Evolutionary conservation across 2,113 vertebrate species (phyloP).

Genomic region (Phylloscopus trochilus): DNA sequence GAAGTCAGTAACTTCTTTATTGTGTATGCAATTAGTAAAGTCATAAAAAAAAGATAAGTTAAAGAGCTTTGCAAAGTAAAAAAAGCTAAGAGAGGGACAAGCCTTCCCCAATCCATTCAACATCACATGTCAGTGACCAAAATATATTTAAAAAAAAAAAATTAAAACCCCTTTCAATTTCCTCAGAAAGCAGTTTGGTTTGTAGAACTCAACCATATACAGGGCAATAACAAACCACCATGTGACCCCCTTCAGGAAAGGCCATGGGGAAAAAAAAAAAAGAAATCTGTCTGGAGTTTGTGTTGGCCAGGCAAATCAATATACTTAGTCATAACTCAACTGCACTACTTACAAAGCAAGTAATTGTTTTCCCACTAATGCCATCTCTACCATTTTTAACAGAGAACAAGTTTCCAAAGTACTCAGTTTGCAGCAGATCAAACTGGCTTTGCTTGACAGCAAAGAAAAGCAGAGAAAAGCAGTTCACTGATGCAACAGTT

Average conservation of each 20-base stretch:
- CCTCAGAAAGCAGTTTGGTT: slow-evolving; percentile 18
- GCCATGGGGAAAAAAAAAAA: not conserved
- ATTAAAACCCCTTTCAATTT: slow-evolving; percentile 7
- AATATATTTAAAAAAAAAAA: not conserved
- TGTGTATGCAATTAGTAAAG: not conserved
- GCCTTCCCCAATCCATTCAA: not conserved
- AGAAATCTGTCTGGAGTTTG: slow-evolving; percentile 21
- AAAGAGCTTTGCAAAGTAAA: not conserved
- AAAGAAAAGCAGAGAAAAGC: not conserved
- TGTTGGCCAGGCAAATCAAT: slow-evolving; percentile 48
- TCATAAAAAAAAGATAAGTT: not conserved
- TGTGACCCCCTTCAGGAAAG: not conserved
- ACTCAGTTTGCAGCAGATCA: not conserved
- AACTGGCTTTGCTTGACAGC: not conserved
- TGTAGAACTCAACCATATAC: not conserved
- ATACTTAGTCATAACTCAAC: slow-evolving; percentile 33
- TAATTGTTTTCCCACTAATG: slow-evolving; percentile 34
- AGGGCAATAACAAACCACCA: slow-evolving; percentile 23
- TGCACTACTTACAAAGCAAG: slow-evolving; percentile 55
- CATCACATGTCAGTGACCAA: not conserved
- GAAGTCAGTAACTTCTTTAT: not conserved
- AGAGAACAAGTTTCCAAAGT: slow-evolving; percentile 2
- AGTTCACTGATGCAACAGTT: not conserved
- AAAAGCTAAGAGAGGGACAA: not conserved
- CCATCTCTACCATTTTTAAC: slow-evolving; percentile 11